A percentile compares a stretch with the other conserved stretches of the same genome.
These are phyloP conservation scores for Proteles cristata DNA, from an alignment of 2,113 vertebrate genomes.

Conservation along the genomic window DNA sequence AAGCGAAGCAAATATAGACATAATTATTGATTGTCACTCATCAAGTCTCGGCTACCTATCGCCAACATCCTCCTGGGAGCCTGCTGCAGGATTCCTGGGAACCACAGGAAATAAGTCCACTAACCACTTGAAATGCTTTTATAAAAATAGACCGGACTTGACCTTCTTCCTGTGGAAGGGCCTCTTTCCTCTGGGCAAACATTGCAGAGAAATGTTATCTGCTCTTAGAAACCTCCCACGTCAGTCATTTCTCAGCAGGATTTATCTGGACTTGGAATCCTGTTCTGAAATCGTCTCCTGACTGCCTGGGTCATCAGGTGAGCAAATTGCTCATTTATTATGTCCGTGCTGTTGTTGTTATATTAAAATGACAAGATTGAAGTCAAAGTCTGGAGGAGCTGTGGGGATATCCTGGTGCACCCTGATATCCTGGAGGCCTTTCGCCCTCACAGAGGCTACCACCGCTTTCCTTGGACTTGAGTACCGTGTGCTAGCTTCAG, in stretches of 20 bases:
- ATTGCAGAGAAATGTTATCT: constrained; percentile 53
- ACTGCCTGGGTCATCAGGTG: neutral
- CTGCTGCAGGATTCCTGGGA: constrained; percentile 71
- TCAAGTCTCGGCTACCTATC: constrained; percentile 58
- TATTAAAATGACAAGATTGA: neutral
- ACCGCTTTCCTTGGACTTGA: neutral
- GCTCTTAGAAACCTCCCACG: constrained; percentile 26
- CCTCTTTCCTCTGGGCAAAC: constrained; percentile 47
- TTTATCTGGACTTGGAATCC: constrained; percentile 25
- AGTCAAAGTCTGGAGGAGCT: neutral
- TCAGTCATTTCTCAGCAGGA: neutral
- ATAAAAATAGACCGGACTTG: constrained; percentile 71
- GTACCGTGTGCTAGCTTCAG: neutral
- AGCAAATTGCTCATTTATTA: neutral
- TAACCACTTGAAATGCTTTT: constrained; percentile 75
- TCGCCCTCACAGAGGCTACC: neutral
- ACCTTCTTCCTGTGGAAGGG: constrained; percentile 68
- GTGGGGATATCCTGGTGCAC: neutral
- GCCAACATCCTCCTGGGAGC: constrained; percentile 70
- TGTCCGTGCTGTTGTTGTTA: constrained; percentile 51
- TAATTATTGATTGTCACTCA: constrained; percentile 77
- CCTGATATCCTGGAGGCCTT: neutral
- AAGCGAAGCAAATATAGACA: constrained; percentile 77
- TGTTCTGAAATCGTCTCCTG: neutral
- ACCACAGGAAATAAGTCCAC: constrained; percentile 76